These are phyloP conservation scores for Pipistrellus kuhlii DNA, from an alignment of 2,797 vertebrate species.

Conservation along the genomic window DNA sequence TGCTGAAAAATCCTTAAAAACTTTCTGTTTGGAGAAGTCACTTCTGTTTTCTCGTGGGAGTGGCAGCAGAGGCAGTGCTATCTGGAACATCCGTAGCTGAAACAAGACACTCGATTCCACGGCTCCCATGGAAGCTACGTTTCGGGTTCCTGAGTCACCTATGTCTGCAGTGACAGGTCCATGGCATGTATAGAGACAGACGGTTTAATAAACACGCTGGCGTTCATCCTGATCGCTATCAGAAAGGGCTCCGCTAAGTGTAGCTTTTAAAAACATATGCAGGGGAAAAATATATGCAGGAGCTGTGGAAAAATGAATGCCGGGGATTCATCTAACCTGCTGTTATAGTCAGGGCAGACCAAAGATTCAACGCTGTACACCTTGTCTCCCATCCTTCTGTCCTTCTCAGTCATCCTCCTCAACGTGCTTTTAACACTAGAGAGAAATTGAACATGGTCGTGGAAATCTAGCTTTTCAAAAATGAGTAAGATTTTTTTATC, in stretches of 20 bases:
- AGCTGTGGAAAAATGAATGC: background rate
- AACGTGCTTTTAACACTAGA: slow-evolving; percentile 3
- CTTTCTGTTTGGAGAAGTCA: slow-evolving; percentile 1
- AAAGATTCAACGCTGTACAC: slow-evolving; percentile 1
- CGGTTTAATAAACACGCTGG: slow-evolving; percentile 23
- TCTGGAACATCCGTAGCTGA: slow-evolving; percentile 6
- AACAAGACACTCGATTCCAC: slow-evolving; percentile 2
- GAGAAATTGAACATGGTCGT: background rate
- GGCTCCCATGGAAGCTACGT: background rate
- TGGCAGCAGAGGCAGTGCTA: background rate
- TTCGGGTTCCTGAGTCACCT: slow-evolving; percentile 9
- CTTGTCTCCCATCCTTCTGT: background rate
- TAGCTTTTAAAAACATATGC: slow-evolving; percentile 52
- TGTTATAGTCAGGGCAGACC: background rate
- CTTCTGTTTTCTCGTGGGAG: slow-evolving; percentile 33
- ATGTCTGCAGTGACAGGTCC: slow-evolving; percentile 31
- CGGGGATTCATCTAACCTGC: background rate
- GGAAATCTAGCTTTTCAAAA: slow-evolving; percentile 21
- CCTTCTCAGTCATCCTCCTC: background rate
- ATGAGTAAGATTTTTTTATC: slow-evolving; percentile 35
- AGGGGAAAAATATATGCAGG: slow-evolving; percentile 42
- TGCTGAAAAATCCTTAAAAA: background rate
- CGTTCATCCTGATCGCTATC: slow-evolving; percentile 37
- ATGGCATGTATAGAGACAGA: background rate
- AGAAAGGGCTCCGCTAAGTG: slow-evolving; percentile 29